A percentile compares a stretch with the other conserved stretches of the same genome.
Conservation (phyloP, 2,797 vertebrate species). For the Malurus leucopterus region DNA sequence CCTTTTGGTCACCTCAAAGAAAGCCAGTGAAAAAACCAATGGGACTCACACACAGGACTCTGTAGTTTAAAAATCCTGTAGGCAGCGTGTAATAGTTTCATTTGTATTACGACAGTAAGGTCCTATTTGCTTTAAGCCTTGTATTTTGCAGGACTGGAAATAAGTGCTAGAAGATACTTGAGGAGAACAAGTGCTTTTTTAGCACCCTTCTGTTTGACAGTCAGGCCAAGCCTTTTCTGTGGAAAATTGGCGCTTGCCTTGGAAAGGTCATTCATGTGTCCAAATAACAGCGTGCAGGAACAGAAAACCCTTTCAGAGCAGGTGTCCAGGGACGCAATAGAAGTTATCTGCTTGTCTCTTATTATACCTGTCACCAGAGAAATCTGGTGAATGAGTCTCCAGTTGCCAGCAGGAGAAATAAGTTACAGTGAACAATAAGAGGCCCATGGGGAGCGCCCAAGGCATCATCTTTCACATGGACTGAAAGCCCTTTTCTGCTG, state of each 20-base stretch:
- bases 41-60: background rate
- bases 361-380: background rate
- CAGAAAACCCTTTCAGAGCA: slow-evolving; percentile 13
- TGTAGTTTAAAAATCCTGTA: background rate
- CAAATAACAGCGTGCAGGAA: background rate
- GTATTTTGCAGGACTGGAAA: background rate
- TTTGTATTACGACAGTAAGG: background rate
- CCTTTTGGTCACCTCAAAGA: background rate
- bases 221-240: background rate
- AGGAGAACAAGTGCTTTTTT: background rate
- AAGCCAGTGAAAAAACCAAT: background rate
- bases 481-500: background rate
- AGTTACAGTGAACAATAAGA: slow-evolving; percentile 14
- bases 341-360: background rate
- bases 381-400: slow-evolving; percentile 7
- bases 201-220: background rate
- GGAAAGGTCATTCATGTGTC: background rate
- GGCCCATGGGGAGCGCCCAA: background rate
- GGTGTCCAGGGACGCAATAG: slow-evolving; percentile 4
- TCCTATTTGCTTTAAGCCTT: background rate
- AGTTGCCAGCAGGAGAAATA: background rate
- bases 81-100: background rate
- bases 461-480: background rate
- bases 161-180: background rate
- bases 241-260: background rate